phyloP scores from a whole-genome alignment of 2,113 vertebrate species.

The Tenrec ecaudatus region DNA sequence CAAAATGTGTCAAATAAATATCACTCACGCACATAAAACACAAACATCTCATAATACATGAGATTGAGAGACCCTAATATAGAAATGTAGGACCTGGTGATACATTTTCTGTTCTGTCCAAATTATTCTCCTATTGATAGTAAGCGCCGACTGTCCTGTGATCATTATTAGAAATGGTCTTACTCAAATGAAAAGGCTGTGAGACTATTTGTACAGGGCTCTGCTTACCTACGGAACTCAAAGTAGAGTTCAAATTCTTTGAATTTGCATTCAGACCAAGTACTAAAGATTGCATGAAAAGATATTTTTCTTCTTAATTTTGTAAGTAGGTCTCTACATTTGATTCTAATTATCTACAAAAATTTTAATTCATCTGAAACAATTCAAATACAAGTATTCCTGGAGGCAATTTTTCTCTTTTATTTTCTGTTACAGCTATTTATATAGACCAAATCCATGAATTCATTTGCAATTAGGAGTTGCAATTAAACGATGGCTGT shows the following conservation, averaged over 20 bases:
- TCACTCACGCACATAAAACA: neutral
- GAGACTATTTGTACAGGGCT: neutral
- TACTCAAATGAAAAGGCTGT: slow-evolving; percentile 1
- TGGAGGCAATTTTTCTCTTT: neutral
- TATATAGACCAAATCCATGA: neutral
- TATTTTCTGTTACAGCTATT: neutral
- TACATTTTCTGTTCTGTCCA: neutral
- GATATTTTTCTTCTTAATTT: neutral
- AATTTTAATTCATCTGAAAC: slow-evolving; percentile 19
- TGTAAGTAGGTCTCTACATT: neutral
- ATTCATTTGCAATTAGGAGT: slow-evolving; percentile 40
- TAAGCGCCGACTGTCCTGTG: neutral
- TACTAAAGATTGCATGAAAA: neutral
- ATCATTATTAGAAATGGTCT: neutral
- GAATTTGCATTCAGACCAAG: neutral
- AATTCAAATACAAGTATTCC: slow-evolving; percentile 53
- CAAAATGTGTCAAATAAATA: neutral
- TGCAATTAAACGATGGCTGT: neutral
- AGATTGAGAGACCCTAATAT: neutral
- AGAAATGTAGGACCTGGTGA: neutral
- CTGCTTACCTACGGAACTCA: neutral
- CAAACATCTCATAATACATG: neutral
- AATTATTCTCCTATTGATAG: neutral
- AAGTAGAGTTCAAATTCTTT: slow-evolving; percentile 20
- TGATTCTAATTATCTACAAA: slow-evolving; percentile 16